Conservation (phyloP, 2,113 vertebrate genomes). For the Corvus moneduloides region DNA sequence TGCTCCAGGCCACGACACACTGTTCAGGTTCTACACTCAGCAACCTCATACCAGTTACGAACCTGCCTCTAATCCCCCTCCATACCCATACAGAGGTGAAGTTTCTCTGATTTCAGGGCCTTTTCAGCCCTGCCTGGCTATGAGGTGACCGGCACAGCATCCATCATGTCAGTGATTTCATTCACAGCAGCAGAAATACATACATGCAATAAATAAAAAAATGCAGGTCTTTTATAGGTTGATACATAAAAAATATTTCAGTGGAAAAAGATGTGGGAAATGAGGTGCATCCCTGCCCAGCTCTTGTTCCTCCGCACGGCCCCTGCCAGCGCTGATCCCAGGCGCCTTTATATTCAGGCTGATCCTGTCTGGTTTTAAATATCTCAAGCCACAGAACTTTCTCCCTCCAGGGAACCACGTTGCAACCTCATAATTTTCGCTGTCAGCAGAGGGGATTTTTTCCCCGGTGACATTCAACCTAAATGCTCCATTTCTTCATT, state of each 20-base stretch:
- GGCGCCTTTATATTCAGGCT: neutral
- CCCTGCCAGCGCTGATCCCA: neutral
- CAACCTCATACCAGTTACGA: neutral
- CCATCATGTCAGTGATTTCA: neutral
- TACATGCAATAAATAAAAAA: neutral
- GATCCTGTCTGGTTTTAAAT: conserved; percentile 56
- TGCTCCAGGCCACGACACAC: rapidly evolving
- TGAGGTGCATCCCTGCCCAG: neutral
- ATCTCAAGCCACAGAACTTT: conserved; percentile 47
- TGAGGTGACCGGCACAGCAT: neutral
- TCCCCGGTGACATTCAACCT: conserved; percentile 55
- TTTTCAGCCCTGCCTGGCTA: neutral
- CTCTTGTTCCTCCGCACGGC: neutral
- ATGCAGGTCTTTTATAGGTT: neutral
- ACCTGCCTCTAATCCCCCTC: neutral
- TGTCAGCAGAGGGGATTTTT: conserved; percentile 61
- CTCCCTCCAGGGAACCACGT: conserved; percentile 4
- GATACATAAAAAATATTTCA: neutral
- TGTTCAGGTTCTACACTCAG: neutral
- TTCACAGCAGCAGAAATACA: neutral
- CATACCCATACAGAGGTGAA: rapidly evolving
- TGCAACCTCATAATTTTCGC: conserved; percentile 28
- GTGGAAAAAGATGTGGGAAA: neutral
- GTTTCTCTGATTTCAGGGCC: neutral
- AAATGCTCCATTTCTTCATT: conserved; percentile 59